Base-by-base conservation (phyloP, 2,113 vertebrate genomes). In the Peromyscus californicus region DNA sequence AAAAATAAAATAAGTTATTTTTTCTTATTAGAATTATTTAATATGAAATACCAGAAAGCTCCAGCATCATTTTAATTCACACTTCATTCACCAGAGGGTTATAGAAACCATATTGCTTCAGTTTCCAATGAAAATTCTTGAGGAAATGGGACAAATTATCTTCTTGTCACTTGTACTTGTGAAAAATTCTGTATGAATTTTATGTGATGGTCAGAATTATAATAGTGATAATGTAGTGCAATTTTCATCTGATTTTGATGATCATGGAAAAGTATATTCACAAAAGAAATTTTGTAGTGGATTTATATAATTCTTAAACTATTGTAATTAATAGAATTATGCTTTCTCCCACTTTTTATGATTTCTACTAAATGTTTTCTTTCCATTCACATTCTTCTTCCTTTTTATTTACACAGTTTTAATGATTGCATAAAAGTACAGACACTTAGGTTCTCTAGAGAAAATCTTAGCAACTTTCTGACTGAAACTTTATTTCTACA, bases 241-340 rank as follows among this genome's bases (percentile, higher is more conserved):
- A 59, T 93, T 85, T 93, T 42, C 70, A 96, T 19, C 36, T 92
- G 42, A 24, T 72, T 92, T 94, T 92, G 67, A 94, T 65, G 39
- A 48, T 1, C 24, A 15, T 86, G 16, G 85, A 29, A 67, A 45
- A 59, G 29, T 74, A 4, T 9, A 65, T 75, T 45, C 39, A 78
- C 1, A 67, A 84, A 29, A 97, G 42, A 83, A 17, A 65, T 31
- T 69, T 86, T 1, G 7, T 5, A 63, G 82, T 85, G 67, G 67
- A 26, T 8, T 8, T 76, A 51, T 57, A 12, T 93, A 26, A 72
- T 67, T 36, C 10, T 72, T 88, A 79, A 22, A 69, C 33, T 33
- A 76, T 45, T 92, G 22, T 61, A 76, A 76, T 16, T 67, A 13
- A 78, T 29, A 59, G n/a, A 33, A 88, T 94, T 36, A 8, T 59